phyloP scores from a whole-genome alignment of 2,797 vertebrate species.

The Morelia viridis region DNA sequence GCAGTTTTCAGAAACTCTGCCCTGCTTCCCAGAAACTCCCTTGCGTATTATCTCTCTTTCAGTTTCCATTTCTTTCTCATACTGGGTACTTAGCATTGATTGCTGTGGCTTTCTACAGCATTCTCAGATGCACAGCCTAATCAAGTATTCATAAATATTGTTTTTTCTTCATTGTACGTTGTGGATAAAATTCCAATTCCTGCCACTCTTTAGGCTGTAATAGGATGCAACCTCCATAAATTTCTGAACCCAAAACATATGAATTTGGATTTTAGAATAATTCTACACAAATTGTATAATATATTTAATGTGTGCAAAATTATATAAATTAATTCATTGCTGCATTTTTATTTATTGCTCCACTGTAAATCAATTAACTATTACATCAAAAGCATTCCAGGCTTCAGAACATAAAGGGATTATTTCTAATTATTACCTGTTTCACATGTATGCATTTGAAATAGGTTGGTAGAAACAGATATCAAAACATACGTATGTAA shows the following conservation, averaged over 20 bases:
- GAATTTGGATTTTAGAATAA: neutral
- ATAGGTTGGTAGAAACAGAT: neutral
- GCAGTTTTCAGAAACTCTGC: neutral
- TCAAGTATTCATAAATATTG: slow-evolving; percentile 30
- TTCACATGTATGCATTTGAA: neutral
- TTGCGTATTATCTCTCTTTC: neutral
- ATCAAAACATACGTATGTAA: neutral
- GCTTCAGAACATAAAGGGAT: neutral
- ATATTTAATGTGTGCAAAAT: neutral
- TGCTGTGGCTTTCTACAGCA: slow-evolving; percentile 1
- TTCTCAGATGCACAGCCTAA: slow-evolving; percentile 10
- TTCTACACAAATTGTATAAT: neutral
- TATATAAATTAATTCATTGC: neutral
- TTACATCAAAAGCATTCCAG: neutral
- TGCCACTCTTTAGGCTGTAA: neutral
- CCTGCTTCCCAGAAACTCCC: neutral
- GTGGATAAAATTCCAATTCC: neutral
- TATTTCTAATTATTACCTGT: neutral
- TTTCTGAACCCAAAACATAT: neutral
- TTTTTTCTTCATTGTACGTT: slow-evolving; percentile 17
- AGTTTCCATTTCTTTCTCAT: neutral
- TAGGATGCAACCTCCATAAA: neutral
- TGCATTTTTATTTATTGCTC: neutral
- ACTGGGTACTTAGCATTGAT: slow-evolving; percentile 12
- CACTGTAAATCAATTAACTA: neutral